These are phyloP conservation scores for Rafetus swinhoei DNA, from an alignment of 2,113 vertebrate species.

Conservation along the genomic window DNA sequence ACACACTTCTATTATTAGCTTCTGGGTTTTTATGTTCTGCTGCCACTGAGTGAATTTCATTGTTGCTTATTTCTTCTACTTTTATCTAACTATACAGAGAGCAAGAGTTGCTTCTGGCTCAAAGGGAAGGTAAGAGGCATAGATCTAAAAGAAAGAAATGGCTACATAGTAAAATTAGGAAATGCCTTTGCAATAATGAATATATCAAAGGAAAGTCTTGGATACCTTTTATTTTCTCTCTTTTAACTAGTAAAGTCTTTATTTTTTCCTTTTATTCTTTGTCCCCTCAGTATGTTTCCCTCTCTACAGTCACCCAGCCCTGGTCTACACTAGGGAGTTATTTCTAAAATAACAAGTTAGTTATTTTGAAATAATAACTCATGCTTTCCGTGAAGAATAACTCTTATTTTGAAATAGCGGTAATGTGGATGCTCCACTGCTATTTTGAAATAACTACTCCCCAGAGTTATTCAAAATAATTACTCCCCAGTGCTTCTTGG, in stretches of 20 bases:
- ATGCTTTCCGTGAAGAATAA: too few relatives aligned
- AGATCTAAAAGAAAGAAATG: not conserved
- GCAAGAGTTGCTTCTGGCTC: not conserved
- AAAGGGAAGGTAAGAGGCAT: not conserved
- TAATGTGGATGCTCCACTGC: too few relatives aligned
- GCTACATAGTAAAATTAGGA: not conserved
- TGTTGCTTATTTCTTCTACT: not conserved
- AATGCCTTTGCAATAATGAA: not conserved
- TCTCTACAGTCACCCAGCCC: slow-evolving; percentile 30
- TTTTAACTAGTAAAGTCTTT: not conserved
- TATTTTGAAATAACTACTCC: too few relatives aligned
- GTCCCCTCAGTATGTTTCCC: slow-evolving; percentile 17
- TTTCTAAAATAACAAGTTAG: too few relatives aligned
- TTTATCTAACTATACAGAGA: not conserved
- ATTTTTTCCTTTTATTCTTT: slow-evolving; percentile 14
- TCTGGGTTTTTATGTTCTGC: not conserved
- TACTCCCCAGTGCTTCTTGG: too few relatives aligned
- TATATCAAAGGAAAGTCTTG: not conserved
- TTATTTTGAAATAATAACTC: too few relatives aligned
- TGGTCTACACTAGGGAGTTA: too few relatives aligned
- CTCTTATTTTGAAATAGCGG: too few relatives aligned
- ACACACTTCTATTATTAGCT: not conserved
- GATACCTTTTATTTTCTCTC: not conserved
- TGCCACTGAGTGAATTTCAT: not conserved
- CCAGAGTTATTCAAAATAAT: too few relatives aligned